A percentile compares a stretch with the other conserved stretches of the same genome.
Conservation (phyloP, 2,888 invertebrate genomes). For the Tenodera sinensis region DNA sequence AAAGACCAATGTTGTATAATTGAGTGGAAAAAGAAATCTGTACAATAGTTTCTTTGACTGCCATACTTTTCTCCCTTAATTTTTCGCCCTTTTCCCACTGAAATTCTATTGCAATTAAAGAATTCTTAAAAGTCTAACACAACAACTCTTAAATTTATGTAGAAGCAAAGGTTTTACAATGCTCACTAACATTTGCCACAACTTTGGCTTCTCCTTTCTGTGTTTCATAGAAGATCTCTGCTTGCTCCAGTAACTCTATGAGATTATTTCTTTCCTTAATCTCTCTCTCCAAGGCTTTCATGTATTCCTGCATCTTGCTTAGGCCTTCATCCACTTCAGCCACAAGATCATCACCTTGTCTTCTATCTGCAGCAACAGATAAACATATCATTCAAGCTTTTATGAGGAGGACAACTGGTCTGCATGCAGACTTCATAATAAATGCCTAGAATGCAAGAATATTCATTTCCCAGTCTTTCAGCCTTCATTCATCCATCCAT, state of each 20-base stretch:
- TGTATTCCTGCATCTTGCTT: constrained; percentile 73
- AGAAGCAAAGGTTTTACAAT: neutral
- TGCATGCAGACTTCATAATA: too few species aligned
- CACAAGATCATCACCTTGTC: constrained; percentile 81
- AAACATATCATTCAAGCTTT: neutral
- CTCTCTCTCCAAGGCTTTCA: constrained; percentile 75
- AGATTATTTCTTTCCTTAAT: constrained; percentile 76
- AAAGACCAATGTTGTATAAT: too few species aligned
- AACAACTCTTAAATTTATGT: too few species aligned
- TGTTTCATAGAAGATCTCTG: constrained; percentile 82
- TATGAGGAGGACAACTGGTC: too few species aligned
- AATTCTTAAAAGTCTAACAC: neutral
- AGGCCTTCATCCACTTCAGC: constrained; percentile 82
- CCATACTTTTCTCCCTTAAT: too few species aligned
- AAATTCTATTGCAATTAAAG: neutral
- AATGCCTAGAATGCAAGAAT: too few species aligned
- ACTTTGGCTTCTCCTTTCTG: constrained; percentile 93
- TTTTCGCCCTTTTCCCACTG: too few species aligned
- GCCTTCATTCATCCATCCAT: too few species aligned
- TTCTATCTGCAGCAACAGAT: constrained; percentile 59
- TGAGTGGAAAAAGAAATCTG: too few species aligned
- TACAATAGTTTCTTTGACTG: too few species aligned
- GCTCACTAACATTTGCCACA: constrained; percentile 81
- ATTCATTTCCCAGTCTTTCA: too few species aligned
- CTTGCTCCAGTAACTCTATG: constrained; percentile 72